phyloP scores from a whole-genome alignment of 2,797 vertebrate genomes.

The Rhinichthys osculus region DNA sequence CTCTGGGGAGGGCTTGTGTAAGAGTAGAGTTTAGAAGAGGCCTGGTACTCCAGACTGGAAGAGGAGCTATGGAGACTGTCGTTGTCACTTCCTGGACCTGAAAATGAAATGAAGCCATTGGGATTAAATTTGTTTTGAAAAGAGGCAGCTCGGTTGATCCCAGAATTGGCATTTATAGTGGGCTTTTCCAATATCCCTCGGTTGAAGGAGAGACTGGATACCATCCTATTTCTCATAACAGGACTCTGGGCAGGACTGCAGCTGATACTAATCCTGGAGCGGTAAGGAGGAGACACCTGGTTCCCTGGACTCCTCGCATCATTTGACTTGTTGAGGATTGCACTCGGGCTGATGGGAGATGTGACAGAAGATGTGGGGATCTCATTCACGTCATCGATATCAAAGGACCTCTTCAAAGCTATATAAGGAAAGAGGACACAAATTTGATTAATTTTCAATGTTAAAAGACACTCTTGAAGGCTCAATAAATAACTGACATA shows the following conservation, averaged over 20 bases:
- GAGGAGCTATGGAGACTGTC: conserved; percentile 88
- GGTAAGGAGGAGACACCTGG: conserved; percentile 66
- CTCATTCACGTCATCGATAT: conserved; percentile 83
- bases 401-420: conserved; percentile 90
- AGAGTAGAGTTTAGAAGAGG: conserved; percentile 65
- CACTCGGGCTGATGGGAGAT: conserved; percentile 68
- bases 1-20: conserved; percentile 65
- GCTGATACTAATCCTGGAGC: conserved; percentile 62
- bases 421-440: conserved; percentile 47
- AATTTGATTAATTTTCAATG: neutral
- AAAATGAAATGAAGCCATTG: conserved; percentile 72
- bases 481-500: conserved; percentile 6
- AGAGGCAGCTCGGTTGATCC: conserved; percentile 76
- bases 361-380: conserved; percentile 69
- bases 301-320: conserved; percentile 63
- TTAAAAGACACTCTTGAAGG: conserved; percentile 11
- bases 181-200: conserved; percentile 73
- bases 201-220: conserved; percentile 81
- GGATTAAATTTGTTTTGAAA: conserved; percentile 82
- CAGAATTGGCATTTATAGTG: conserved; percentile 64
- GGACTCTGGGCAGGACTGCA: conserved; percentile 74
- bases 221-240: conserved; percentile 69
- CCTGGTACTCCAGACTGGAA: conserved; percentile 84
- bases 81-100: conserved; percentile 80
- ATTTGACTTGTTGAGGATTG: conserved; percentile 68